phyloP scores from a whole-genome alignment of 2,888 invertebrate genomes.

The Diplolepis rosae region DNA sequence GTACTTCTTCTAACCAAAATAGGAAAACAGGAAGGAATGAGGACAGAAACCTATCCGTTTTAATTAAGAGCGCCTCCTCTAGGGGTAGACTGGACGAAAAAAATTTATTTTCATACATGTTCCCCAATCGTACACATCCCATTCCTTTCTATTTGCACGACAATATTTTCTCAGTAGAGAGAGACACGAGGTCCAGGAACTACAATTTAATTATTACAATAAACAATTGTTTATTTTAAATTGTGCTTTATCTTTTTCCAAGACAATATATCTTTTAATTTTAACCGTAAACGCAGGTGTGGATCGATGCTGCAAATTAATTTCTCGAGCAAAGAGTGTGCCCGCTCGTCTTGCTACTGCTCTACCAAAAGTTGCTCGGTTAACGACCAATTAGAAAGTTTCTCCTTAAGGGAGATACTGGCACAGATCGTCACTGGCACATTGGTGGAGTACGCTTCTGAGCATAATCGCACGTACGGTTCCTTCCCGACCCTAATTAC shows the following conservation, averaged over 20 bases:
- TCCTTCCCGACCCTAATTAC: constrained; percentile 16
- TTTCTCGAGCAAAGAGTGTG: constrained; percentile 45
- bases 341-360: constrained; percentile 35
- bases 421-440: constrained; percentile 14
- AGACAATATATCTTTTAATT: neutral
- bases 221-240: neutral
- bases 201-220: constrained; percentile 8
- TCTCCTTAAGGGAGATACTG: constrained; percentile 30
- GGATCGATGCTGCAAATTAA: constrained; percentile 38
- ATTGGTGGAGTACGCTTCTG: neutral
- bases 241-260: neutral
- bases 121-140: neutral
- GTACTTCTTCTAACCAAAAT: neutral
- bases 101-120: too few relatives aligned
- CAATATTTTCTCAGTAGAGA: neutral
- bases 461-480: constrained; percentile 6
- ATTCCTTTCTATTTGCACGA: neutral
- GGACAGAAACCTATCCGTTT: constrained; percentile 12
- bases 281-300: constrained; percentile 1
- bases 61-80: neutral
- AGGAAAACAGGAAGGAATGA: neutral
- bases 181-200: neutral
- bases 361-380: constrained; percentile 33
- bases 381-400: constrained; percentile 52
- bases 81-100: too few relatives aligned